Evolutionary conservation across 2,888 invertebrate genomes (phyloP).

Genomic region (Boloria euphrosyne): DNA sequence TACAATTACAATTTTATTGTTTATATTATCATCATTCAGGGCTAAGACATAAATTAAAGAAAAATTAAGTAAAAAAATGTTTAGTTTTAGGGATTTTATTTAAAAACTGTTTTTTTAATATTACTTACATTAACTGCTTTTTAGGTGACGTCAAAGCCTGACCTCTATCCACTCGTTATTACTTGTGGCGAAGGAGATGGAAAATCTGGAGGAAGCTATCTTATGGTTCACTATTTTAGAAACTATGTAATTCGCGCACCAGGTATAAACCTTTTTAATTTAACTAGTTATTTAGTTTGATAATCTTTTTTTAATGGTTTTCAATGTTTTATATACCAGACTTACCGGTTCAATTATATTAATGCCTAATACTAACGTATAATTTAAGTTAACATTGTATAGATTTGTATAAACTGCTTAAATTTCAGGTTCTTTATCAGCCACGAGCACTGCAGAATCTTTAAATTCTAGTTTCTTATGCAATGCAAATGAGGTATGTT

Average conservation of each 20-base stretch:
- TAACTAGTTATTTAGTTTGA: neutral
- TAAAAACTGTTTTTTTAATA: neutral
- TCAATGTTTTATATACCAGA: too few species aligned
- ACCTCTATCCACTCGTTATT: slow-evolving; percentile 92
- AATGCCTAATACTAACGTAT: too few species aligned
- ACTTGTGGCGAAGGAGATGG: slow-evolving; percentile 88
- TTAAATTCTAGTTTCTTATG: slow-evolving; percentile 93
- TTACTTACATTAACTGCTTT: slow-evolving; percentile 2
- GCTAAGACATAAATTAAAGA: neutral
- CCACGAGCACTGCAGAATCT: slow-evolving; percentile 93
- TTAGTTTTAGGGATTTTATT: too few species aligned
- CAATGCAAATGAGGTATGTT: slow-evolving; percentile 88
- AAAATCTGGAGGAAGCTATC: slow-evolving; percentile 87
- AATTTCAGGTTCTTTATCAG: slow-evolving; percentile 86
- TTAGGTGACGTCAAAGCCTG: slow-evolving; percentile 93
- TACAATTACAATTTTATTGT: slow-evolving; percentile 44
- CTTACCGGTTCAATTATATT: too few species aligned
- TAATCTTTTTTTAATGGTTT: too few species aligned
- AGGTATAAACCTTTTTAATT: slow-evolving; percentile 61
- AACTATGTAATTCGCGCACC: slow-evolving; percentile 89
- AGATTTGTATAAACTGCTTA: neutral
- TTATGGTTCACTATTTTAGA: slow-evolving; percentile 93
- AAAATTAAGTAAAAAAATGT: neutral
- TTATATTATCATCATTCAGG: slow-evolving; percentile 1
- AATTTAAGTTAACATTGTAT: too few species aligned